These are phyloP conservation scores for Willisornis vidua DNA, from an alignment of 2,113 vertebrate genomes.

Conservation along the genomic window DNA sequence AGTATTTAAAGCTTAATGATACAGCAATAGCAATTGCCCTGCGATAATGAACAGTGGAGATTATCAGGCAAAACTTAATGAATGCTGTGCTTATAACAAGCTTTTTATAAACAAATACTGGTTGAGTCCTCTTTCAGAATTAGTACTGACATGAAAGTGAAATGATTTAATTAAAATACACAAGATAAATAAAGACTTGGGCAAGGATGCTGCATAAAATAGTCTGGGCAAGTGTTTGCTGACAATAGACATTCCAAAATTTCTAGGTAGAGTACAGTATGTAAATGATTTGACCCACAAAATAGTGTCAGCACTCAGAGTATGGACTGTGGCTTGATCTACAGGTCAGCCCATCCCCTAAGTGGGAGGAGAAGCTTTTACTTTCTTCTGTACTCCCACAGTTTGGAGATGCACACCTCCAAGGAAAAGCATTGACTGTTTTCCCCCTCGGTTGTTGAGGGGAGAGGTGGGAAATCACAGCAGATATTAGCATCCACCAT, in stretches of 20 bases:
- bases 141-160: slow-evolving; percentile 64
- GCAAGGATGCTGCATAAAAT: background rate
- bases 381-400: background rate
- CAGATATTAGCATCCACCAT: background rate
- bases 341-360: background rate
- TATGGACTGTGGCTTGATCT: background rate
- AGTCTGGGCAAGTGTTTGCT: slow-evolving; percentile 17
- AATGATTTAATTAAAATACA: slow-evolving; percentile 73
- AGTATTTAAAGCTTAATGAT: slow-evolving; percentile 69
- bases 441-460: background rate
- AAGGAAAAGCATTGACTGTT: accelerated
- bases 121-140: slow-evolving; percentile 71
- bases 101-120: slow-evolving; percentile 73
- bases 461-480: background rate
- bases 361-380: background rate
- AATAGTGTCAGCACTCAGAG: background rate
- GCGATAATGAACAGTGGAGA: slow-evolving; percentile 65
- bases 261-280: background rate
- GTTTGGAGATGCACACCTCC: background rate
- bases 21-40: slow-evolving; percentile 62
- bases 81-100: slow-evolving; percentile 71
- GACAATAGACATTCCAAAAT: slow-evolving; percentile 31
- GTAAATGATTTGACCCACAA: background rate
- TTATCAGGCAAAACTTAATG: slow-evolving; percentile 68
- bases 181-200: slow-evolving; percentile 55